Conservation (phyloP, 2,113 vertebrate genomes). For the Anarrhichthys ocellatus region DNA sequence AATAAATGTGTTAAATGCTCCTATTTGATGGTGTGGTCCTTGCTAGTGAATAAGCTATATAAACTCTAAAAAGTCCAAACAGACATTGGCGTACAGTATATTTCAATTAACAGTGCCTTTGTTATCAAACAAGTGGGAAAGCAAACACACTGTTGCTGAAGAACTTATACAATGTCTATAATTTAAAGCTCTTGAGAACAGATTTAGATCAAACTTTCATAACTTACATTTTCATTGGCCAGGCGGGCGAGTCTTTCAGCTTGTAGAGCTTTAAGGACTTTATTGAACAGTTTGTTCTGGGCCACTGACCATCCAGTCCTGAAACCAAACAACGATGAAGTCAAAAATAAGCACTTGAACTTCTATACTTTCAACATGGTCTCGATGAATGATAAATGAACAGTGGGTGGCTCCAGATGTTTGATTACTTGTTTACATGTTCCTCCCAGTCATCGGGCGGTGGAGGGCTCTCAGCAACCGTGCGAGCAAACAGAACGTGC, state of each 20-base stretch:
- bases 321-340: conserved; percentile 36
- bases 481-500: conserved; percentile 95
- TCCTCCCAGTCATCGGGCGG: conserved; percentile 99
- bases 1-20: no score
- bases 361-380: neutral
- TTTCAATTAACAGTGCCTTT: neutral
- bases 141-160: neutral
- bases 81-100: neutral
- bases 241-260: conserved; percentile 93
- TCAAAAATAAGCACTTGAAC: conserved; percentile 8
- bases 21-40: no score
- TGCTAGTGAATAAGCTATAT: neutral
- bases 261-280: conserved; percentile 95
- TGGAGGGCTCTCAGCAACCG: conserved; percentile 91
- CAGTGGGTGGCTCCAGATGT: neutral
- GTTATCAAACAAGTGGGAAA: neutral
- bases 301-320: conserved; percentile 95
- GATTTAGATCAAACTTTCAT: neutral
- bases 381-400: neutral
- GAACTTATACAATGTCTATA: neutral
- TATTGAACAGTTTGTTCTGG: conserved; percentile 98
- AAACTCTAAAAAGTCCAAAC: neutral
- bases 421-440: conserved; percentile 91
- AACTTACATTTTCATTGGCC: conserved; percentile 94
- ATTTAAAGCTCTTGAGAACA: neutral